A percentile compares a stretch with the other conserved stretches of the same genome.
These are phyloP conservation scores for Dusona sp. DNA, from an alignment of 2,888 invertebrate genomes.

Conservation along the genomic window DNA sequence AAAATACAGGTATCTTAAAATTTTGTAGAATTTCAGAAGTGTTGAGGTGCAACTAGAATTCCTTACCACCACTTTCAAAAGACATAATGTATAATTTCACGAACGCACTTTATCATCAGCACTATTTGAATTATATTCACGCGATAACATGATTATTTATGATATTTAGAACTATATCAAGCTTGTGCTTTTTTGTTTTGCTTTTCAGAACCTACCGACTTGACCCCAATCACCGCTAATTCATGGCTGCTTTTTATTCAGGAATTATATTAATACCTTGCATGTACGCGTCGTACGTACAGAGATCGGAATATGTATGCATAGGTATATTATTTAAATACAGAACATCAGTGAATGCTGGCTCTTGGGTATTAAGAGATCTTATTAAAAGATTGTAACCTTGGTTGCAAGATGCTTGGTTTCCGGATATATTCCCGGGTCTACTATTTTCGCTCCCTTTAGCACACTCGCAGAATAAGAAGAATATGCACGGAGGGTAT, in stretches of 20 bases:
- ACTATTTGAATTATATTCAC: not conserved
- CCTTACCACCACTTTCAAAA: not conserved
- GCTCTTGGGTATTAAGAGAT: conserved; percentile 67
- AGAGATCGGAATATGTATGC: conserved; percentile 2
- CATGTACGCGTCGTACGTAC: not conserved
- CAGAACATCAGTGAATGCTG: conserved; percentile 38
- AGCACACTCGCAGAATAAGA: conserved; percentile 27
- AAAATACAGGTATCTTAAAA: not conserved
- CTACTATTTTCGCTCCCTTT: conserved; percentile 39
- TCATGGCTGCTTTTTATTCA: conserved; percentile 18
- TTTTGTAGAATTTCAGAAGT: not conserved
- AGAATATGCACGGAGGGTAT: conserved; percentile 20
- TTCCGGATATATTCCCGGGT: conserved; percentile 59
- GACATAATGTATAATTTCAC: not conserved
- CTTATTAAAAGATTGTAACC: conserved; percentile 71
- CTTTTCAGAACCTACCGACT: conserved; percentile 6
- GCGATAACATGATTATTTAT: not conserved
- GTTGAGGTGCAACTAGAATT: not conserved
- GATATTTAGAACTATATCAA: not conserved
- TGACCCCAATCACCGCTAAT: conserved; percentile 46
- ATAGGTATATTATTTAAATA: conserved; percentile 13
- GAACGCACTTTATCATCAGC: not conserved
- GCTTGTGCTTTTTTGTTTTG: not conserved
- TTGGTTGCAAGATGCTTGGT: conserved; percentile 57
- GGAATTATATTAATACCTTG: conserved; percentile 31